Conservation (phyloP, 2,113 vertebrate species). For the Onychostoma macrolepis region DNA sequence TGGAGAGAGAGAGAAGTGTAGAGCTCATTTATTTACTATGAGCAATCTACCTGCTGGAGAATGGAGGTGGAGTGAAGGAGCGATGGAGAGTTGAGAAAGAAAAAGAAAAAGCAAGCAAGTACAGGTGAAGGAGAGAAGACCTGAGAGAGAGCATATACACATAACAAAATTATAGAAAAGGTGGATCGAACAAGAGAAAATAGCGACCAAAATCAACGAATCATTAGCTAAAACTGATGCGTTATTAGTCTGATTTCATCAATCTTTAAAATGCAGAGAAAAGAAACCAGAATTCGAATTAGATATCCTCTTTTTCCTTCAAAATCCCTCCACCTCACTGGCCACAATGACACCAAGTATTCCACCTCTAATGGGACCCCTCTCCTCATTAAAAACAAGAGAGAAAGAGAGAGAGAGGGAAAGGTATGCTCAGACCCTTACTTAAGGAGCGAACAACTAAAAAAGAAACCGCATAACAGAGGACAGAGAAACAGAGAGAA, state of each 20-base stretch:
- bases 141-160: background rate
- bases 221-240: background rate
- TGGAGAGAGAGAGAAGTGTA: constrained; percentile 61
- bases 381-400: constrained; percentile 69
- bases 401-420: background rate
- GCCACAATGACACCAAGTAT: constrained; percentile 64
- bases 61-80: constrained; percentile 1
- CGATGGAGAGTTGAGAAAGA: background rate
- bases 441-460: background rate
- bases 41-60: constrained; percentile 44
- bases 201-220: background rate
- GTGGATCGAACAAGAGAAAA: background rate
- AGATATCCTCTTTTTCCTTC: constrained; percentile 18
- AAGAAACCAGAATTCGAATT: background rate
- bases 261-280: background rate
- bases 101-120: constrained; percentile 21
- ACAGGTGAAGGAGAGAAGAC: constrained; percentile 20
- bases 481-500: constrained; percentile 7
- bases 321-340: constrained; percentile 55
- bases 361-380: constrained; percentile 71
- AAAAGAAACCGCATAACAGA: constrained; percentile 11
- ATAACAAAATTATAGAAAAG: too few species aligned
- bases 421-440: constrained; percentile 4
- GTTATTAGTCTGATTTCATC: background rate
- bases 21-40: constrained; percentile 48